Evolutionary conservation across 1,140 invertebrate genomes (phyloP), one percentile per base, ranked within the genome.

Genomic region (Idris sp.): DNA sequence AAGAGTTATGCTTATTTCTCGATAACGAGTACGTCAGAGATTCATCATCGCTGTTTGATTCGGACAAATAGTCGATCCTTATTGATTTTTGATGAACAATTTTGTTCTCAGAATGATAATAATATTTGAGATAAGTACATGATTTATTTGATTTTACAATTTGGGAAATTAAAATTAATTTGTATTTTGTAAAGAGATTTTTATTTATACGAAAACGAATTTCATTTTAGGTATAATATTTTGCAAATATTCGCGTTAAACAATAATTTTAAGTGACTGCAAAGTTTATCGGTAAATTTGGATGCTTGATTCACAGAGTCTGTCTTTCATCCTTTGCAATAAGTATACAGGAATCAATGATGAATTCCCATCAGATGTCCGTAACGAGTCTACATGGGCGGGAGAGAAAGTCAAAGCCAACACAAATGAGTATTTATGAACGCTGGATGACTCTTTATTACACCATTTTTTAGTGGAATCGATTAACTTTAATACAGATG

Each of bases 351-450:
- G 64, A 75, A 69, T 75, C 64, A 69, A 75, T 75, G 58, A 75
- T 75, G 51, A 75, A 75, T 75, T 75, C 64, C 36, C 72, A 67
- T 67, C 44, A 36, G 72, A 69, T 75, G 44, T 59, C 22, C 67
- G 78, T 81, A 83, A 83, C 80, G 77, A 81, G 81, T 69, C 80
- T 74, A 73, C 72, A 68, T 81, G 79, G 80, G 77, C 74, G 74
- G 74, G 53, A 75, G 64, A 77, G 64, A 56, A 69, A 62, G 14
- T 51, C 44, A 59, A 67, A 62, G 41, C 61, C 41, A 59, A 35
- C 76, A 78, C 81, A 84, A 83, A 84, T 84, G 82, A 84, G 82
- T 84, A 83, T 84, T 84, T 84, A 84, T 78, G 81, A 79, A 67
- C 48, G 35, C 33, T 43, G 16, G 72, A 28, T 58, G 78, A 68